Evolutionary conservation across 2,888 invertebrate genomes (phyloP).

Genomic region (Eupithecia insigniata): DNA sequence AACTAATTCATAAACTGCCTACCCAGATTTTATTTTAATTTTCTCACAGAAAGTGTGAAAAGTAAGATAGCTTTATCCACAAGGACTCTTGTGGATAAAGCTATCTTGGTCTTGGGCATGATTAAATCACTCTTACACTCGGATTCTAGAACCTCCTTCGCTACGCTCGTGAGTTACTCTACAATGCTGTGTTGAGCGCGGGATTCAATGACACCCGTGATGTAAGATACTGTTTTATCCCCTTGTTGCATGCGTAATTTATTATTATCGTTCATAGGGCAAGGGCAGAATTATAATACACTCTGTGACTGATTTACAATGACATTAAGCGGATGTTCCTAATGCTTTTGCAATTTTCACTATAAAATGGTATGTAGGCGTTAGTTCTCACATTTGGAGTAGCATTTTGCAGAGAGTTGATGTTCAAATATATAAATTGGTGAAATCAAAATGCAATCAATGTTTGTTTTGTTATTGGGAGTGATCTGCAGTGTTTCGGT

Average conservation of each 20-base stretch:
- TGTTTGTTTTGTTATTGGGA: conserved; percentile 8
- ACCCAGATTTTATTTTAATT: too few relatives aligned
- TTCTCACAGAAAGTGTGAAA: too few relatives aligned
- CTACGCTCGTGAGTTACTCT: too few relatives aligned
- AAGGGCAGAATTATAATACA: background rate
- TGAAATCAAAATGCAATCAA: conserved; percentile 44
- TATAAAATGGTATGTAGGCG: conserved; percentile 54
- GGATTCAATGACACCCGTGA: too few relatives aligned
- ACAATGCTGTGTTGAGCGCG: too few relatives aligned
- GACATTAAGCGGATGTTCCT: background rate
- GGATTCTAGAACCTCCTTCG: too few relatives aligned
- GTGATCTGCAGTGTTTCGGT: background rate
- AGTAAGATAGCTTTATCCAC: too few relatives aligned
- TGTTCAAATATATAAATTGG: conserved; percentile 15
- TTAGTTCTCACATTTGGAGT: conserved; percentile 60
- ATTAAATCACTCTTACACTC: too few relatives aligned
- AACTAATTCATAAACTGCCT: too few relatives aligned
- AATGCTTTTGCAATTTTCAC: conserved; percentile 40
- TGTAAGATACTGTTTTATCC: too few relatives aligned
- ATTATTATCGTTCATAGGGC: background rate
- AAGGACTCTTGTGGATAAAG: too few relatives aligned
- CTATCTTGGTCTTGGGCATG: too few relatives aligned
- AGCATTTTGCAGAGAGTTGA: conserved; percentile 1
- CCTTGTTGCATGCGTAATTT: background rate
- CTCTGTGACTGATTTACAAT: background rate